Percentiles rank a stretch among this genome's conserved stretches.
These are phyloP conservation scores for Homarus americanus DNA, from an alignment of 1,140 invertebrate species.

Conservation along the genomic window DNA sequence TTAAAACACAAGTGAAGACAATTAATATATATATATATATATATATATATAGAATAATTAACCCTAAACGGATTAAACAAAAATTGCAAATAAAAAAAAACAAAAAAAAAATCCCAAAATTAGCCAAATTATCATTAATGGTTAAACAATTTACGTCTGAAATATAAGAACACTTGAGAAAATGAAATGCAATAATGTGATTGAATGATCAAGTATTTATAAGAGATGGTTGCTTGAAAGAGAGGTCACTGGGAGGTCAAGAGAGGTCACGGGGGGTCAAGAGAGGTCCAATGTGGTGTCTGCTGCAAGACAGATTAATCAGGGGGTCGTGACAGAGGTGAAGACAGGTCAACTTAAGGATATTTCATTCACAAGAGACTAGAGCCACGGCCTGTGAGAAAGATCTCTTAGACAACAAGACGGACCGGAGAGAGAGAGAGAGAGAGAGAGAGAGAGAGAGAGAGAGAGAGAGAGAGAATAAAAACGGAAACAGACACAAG, in stretches of 20 bases:
- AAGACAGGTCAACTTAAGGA: background rate
- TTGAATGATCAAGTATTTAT: slow-evolving; percentile 12
- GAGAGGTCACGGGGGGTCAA: background rate
- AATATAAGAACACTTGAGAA: too few species aligned
- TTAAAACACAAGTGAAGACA: too few species aligned
- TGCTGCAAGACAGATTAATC: slow-evolving; percentile 54
- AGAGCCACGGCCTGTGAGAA: background rate
- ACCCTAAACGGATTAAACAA: too few species aligned
- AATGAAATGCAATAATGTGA: slow-evolving; percentile 16
- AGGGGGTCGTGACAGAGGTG: slow-evolving; percentile 55
- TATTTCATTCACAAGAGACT: slow-evolving; percentile 37
- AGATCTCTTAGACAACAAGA: background rate
- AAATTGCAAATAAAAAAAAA: too few species aligned
- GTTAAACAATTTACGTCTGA: too few species aligned
- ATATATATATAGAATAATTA: too few species aligned
- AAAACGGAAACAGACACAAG: background rate
- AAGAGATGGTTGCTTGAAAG: background rate
- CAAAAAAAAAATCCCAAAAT: too few species aligned
- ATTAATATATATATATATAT: too few species aligned
- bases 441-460: background rate
- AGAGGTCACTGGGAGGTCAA: background rate
- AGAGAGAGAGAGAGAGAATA: background rate
- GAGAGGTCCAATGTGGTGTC: slow-evolving; percentile 32
- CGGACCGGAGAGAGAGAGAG: background rate
- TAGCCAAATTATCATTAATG: too few species aligned